These are phyloP conservation scores for Aleiodes alternator DNA, from an alignment of 2,888 invertebrate species.

Conservation along the genomic window DNA sequence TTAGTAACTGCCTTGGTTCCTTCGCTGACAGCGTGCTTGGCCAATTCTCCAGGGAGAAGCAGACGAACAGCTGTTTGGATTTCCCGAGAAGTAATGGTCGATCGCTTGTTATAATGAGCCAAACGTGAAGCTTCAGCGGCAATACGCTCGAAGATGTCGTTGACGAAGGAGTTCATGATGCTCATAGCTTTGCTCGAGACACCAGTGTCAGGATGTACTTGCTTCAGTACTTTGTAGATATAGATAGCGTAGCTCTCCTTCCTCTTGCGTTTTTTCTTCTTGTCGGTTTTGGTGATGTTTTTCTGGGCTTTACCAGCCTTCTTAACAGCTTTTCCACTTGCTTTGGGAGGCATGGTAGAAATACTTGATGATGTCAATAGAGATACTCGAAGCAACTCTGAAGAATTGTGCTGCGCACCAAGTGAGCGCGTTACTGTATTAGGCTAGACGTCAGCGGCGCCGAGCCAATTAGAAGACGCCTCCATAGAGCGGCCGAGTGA, in stretches of 20 bases:
- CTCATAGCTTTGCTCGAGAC: too few relatives aligned
- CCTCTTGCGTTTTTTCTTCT: too few relatives aligned
- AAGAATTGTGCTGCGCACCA: neutral
- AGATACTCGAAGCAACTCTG: neutral
- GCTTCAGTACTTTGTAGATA: too few relatives aligned
- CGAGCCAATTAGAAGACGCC: constrained; percentile 13
- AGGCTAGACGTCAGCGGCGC: neutral
- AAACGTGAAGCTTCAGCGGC: constrained; percentile 12
- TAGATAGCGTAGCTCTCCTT: too few relatives aligned
- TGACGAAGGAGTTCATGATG: neutral
- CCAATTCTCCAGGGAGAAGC: constrained; percentile 81
- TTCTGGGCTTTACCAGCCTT: too few relatives aligned
- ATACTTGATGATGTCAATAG: neutral
- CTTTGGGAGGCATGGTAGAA: too few relatives aligned
- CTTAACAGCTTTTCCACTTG: too few relatives aligned
- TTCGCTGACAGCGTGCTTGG: too few relatives aligned
- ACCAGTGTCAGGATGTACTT: too few relatives aligned
- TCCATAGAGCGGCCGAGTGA: too few relatives aligned
- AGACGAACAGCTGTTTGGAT: constrained; percentile 78
- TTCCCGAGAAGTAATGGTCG: neutral
- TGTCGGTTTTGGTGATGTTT: too few relatives aligned
- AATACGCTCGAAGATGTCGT: constrained; percentile 20
- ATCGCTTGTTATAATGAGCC: neutral
- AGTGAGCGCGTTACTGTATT: neutral
- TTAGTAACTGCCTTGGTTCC: constrained; percentile 81